Evolutionary conservation across 1,140 invertebrate species (phyloP).

Genomic region (Luehdorfia chinensis): DNA sequence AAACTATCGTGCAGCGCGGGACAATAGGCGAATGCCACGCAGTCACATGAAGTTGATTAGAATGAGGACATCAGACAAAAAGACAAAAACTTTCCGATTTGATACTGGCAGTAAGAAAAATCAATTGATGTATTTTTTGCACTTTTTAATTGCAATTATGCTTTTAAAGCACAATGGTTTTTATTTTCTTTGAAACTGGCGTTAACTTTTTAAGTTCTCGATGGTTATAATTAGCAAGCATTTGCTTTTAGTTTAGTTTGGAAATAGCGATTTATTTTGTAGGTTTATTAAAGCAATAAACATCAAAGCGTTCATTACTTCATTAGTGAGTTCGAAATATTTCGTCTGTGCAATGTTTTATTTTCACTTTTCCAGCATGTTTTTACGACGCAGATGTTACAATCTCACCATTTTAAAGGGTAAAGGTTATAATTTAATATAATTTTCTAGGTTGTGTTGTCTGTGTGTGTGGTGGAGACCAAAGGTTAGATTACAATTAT

Average conservation of each 20-base stretch:
- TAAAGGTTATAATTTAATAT: no score
- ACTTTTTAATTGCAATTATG: constrained; percentile 38
- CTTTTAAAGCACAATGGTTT: constrained; percentile 50
- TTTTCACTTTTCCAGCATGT: no score
- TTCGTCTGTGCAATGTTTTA: no score
- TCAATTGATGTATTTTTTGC: constrained; percentile 41
- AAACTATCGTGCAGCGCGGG: constrained; percentile 54
- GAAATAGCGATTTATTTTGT: background rate
- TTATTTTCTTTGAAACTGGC: constrained; percentile 19
- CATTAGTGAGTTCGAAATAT: no score
- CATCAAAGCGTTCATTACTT: no score
- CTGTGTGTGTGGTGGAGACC: no score
- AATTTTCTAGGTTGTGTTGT: no score
- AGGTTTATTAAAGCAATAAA: background rate
- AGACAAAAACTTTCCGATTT: constrained; percentile 78
- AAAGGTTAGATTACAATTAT: background rate
- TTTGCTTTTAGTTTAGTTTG: background rate
- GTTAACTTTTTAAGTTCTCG: background rate
- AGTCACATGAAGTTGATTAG: constrained; percentile 76
- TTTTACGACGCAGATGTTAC: no score
- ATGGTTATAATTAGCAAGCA: background rate
- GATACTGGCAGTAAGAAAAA: constrained; percentile 77
- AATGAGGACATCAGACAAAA: constrained; percentile 76
- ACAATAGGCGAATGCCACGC: constrained; percentile 60
- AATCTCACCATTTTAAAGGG: no score